Evolutionary conservation across 2,888 invertebrate genomes (phyloP), one percentile per base, ranked within the genome.

Genomic region (Creontiades dilutus): DNA sequence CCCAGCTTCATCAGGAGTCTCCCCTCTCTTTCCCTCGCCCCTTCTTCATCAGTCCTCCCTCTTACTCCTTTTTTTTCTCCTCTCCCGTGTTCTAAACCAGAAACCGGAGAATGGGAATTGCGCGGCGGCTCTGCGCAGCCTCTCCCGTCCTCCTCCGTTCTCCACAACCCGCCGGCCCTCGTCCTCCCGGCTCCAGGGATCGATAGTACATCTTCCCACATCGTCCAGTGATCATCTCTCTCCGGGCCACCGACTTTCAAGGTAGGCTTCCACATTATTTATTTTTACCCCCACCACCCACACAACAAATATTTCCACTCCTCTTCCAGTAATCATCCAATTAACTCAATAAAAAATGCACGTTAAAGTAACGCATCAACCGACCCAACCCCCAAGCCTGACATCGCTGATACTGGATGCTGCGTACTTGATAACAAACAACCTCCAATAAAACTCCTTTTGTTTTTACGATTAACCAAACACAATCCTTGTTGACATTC

Each of bases 121-220:
- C 88, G 88, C 88, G 13, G 27, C 19, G 80, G 37, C 88, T 14
- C 47, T 28, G 88, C 88, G 88, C 88, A 88, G 78, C 88, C 48
- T 88, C 86, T 47, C 86, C 86, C 86, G 12, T 75, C 37, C 37
- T 46, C 28, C 57, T n/a, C 85, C 85, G 16, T 48, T 16, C 14
- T 61, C 61, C 16, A n/a, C 88, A 52, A 11, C 27, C 78, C 52
- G 57, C 80, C 75, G 19, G 14, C 57, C 27, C 37, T 78, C 80
- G 76, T 78, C 88, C 80, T 52, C 52, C 76, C 78, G 88, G 88
- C 88, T 88, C 88, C 88, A 88, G 78, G 68, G 88, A 88, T 88
- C 88, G 88, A 88, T 88, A 88, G 88, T 88, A 88, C 88, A 88
- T 88, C 88, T 88, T 88, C 88, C 88, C 52, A 27, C 88, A 88